Conservation (phyloP, 2,888 invertebrate genomes). For the Amphipoea oculea region DNA sequence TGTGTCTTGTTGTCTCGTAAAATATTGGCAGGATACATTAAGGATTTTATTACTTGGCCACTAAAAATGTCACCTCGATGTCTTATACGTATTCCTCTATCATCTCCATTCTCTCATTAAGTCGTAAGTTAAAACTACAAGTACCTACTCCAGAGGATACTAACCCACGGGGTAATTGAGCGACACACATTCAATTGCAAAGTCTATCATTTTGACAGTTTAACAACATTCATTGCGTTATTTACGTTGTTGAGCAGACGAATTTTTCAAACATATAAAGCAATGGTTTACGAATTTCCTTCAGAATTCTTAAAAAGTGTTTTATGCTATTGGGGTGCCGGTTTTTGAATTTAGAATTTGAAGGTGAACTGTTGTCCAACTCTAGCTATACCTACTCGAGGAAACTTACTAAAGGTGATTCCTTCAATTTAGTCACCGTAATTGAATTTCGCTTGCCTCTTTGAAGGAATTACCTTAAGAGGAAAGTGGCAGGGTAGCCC, state of each 20-base stretch:
- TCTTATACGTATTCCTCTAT: neutral
- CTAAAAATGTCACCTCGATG: neutral
- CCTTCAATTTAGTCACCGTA: too few species aligned
- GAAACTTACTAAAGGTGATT: too few species aligned
- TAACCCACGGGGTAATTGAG: neutral
- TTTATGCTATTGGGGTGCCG: too few species aligned
- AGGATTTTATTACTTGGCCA: slow-evolving; percentile 51
- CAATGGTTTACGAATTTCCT: neutral
- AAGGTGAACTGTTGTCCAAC: too few species aligned
- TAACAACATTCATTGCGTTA: neutral
- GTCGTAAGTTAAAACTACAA: neutral
- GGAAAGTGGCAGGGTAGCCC: neutral
- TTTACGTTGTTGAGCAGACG: too few species aligned
- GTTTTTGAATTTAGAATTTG: too few species aligned
- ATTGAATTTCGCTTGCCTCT: too few species aligned
- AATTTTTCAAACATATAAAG: neutral
- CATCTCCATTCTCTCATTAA: neutral
- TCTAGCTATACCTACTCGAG: too few species aligned
- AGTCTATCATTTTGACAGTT: too few species aligned
- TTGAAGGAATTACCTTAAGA: too few species aligned
- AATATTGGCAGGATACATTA: slow-evolving; percentile 35
- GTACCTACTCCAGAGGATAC: neutral
- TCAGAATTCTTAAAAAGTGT: neutral
- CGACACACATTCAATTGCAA: neutral
- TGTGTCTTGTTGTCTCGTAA: slow-evolving; percentile 45